A percentile compares a stretch with the other conserved stretches of the same genome.
Conservation (phyloP, 2,888 invertebrate species). For the Apomyelois bistriatella region DNA sequence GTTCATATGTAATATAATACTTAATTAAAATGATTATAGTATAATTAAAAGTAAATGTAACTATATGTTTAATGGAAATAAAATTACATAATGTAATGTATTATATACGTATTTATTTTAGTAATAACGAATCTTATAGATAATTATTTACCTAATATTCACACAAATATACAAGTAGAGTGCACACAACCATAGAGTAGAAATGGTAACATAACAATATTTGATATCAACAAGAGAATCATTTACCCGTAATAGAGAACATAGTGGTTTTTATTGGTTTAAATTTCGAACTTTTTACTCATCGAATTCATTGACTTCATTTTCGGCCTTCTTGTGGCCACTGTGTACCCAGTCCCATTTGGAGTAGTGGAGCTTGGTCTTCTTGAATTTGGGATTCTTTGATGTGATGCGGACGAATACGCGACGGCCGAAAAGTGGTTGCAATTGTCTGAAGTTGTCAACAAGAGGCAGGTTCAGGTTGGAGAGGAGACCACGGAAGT, state of each 20-base stretch:
- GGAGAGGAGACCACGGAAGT: slow-evolving; percentile 82
- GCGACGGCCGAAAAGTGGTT: slow-evolving; percentile 83
- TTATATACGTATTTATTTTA: slow-evolving; percentile 30
- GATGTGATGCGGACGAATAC: slow-evolving; percentile 83
- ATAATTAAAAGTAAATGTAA: not conserved
- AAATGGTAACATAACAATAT: slow-evolving; percentile 27
- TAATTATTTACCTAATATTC: slow-evolving; percentile 39
- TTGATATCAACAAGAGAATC: slow-evolving; percentile 41
- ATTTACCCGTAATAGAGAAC: slow-evolving; percentile 45
- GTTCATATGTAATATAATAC: slow-evolving; percentile 13
- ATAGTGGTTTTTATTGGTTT: slow-evolving; percentile 27
- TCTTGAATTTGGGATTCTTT: slow-evolving; percentile 78
- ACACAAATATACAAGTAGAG: slow-evolving; percentile 47
- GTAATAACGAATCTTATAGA: slow-evolving; percentile 47
- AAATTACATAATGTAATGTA: slow-evolving; percentile 28
- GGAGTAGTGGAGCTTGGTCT: slow-evolving; percentile 79
- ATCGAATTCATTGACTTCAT: slow-evolving; percentile 68
- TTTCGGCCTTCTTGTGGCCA: slow-evolving; percentile 72
- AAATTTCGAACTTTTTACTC: slow-evolving; percentile 41
- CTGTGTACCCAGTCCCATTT: slow-evolving; percentile 81
- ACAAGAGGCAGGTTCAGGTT: slow-evolving; percentile 82
- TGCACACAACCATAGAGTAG: slow-evolving; percentile 47
- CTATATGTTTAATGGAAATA: slow-evolving; percentile 23
- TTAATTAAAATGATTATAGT: too few relatives aligned
- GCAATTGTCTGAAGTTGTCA: slow-evolving; percentile 85